These are phyloP conservation scores for Aythya baeri DNA, from an alignment of 2,113 vertebrate genomes.

Conservation along the genomic window DNA sequence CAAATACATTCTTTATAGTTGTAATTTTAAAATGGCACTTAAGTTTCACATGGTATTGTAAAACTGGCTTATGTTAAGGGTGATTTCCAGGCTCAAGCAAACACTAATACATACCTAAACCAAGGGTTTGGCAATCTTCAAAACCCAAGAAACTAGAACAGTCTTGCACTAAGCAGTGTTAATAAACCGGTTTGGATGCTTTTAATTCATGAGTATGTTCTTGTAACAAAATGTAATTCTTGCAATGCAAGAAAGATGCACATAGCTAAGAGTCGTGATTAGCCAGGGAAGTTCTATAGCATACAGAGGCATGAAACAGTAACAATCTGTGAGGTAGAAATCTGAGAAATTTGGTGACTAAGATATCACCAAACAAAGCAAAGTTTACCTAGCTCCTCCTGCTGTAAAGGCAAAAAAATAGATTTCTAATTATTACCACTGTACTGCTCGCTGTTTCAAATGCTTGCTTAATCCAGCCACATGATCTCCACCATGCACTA, in stretches of 20 bases:
- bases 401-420: rapidly evolving
- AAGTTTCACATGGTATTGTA: not conserved
- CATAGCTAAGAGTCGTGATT: not conserved
- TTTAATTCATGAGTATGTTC: not conserved
- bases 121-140: not conserved
- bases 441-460: not conserved
- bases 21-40: not conserved
- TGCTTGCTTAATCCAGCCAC: not conserved
- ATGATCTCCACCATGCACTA: not conserved
- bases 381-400: not conserved
- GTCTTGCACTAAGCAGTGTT: not conserved
- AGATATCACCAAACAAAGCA: not conserved
- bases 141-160: not conserved
- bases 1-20: not conserved
- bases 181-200: not conserved
- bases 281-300: not conserved
- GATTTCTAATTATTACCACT: not conserved
- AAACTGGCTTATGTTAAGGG: not conserved
- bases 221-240: no score
- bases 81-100: not conserved
- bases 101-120: not conserved
- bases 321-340: not conserved
- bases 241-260: no score
- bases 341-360: not conserved
- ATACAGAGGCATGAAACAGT: not conserved